These are phyloP conservation scores for Eubasilissa splendida DNA, from an alignment of 2,888 invertebrate genomes.

Conservation along the genomic window DNA sequence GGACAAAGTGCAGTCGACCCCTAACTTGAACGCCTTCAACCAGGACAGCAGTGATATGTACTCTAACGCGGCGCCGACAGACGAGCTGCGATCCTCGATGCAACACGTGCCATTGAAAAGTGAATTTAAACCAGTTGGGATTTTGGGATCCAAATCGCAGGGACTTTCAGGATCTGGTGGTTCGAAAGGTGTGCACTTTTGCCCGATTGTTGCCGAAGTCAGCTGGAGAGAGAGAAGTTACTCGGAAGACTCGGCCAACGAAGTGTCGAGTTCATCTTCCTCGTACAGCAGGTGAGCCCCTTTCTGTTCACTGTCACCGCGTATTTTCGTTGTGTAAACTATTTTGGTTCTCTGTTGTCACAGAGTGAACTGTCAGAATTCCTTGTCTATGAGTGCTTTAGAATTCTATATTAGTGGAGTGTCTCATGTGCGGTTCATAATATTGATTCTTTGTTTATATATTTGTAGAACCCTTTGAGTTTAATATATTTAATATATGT, in stretches of 20 bases:
- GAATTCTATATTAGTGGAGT: no score
- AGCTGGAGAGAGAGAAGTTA: slow-evolving; percentile 81
- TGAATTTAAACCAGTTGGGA: slow-evolving; percentile 62
- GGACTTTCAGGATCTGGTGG: slow-evolving; percentile 69
- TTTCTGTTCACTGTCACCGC: neutral
- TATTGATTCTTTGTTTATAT: no score
- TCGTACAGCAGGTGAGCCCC: slow-evolving; percentile 51
- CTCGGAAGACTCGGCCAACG: slow-evolving; percentile 62
- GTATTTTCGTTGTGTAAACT: no score
- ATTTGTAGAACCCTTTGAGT: no score
- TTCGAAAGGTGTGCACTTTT: slow-evolving; percentile 82
- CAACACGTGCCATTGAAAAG: slow-evolving; percentile 75
- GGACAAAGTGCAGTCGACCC: slow-evolving; percentile 73
- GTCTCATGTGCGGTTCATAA: no score
- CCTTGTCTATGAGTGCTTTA: no score
- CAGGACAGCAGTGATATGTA: slow-evolving; percentile 44
- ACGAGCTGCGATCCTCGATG: slow-evolving; percentile 73
- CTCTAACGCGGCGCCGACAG: slow-evolving; percentile 63
- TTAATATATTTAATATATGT: no score
- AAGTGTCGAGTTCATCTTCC: slow-evolving; percentile 53
- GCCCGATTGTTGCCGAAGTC: slow-evolving; percentile 85
- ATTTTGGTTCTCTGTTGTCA: no score
- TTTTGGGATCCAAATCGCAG: slow-evolving; percentile 60
- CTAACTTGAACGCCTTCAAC: slow-evolving; percentile 72
- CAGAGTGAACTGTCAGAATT: no score